Conservation (phyloP, 1,140 invertebrate genomes). For the Drosophila grimshawi region DNA sequence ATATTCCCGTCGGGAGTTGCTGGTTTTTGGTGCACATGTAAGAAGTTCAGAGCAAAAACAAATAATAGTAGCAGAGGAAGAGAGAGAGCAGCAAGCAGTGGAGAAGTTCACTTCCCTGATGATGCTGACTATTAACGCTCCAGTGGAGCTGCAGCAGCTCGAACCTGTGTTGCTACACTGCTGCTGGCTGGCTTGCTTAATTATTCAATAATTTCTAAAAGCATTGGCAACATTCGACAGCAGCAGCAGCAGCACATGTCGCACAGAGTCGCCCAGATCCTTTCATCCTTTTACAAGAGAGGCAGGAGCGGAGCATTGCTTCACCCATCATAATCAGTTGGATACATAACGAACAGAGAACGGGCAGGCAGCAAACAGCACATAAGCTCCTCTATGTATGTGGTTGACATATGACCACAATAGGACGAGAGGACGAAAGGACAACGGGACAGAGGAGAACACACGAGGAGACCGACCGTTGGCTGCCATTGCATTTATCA, state of each 20-base stretch:
- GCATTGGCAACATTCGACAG: conserved; percentile 71
- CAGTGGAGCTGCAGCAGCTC: conserved; percentile 14
- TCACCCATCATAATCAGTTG: conserved; percentile 68
- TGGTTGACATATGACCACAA: conserved; percentile 39
- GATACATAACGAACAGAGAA: conserved; percentile 56
- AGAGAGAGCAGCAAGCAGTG: not conserved
- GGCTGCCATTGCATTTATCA: conserved; percentile 71
- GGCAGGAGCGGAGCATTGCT: conserved; percentile 22
- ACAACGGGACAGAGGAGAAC: too few relatives aligned
- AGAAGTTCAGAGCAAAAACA: conserved; percentile 78
- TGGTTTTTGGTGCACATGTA: conserved; percentile 55
- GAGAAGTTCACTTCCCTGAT: not conserved
- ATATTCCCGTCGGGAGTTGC: conserved; percentile 62
- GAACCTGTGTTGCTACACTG: not conserved
- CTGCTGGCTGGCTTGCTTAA: conserved; percentile 60
- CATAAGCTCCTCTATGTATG: conserved; percentile 21
- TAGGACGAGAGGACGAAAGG: not conserved
- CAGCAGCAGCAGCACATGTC: conserved; percentile 20
- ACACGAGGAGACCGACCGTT: not conserved
- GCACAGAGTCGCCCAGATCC: conserved; percentile 47
- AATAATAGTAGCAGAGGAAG: conserved; percentile 42
- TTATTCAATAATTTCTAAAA: conserved; percentile 83
- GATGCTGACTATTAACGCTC: conserved; percentile 49
- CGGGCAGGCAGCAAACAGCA: not conserved
- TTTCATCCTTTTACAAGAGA: conserved; percentile 70